Percentiles rank a stretch among this genome's conserved stretches.
phyloP scores from a whole-genome alignment of 2,797 vertebrate species.

The Coregonus sp. region DNA sequence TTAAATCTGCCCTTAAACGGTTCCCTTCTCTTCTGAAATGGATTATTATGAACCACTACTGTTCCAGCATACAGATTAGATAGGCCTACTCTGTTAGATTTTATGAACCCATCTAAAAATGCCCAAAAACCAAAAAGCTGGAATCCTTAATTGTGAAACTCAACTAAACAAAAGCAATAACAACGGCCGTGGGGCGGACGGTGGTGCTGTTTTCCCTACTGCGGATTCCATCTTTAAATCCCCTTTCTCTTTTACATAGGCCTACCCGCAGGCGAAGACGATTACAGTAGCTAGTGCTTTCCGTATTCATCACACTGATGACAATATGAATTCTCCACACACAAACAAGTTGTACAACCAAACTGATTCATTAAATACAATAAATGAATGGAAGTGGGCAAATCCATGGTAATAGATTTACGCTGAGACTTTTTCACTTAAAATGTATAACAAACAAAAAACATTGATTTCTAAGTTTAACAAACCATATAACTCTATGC shows the following conservation, averaged over 20 bases:
- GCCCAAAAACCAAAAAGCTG: neutral
- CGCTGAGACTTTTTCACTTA: no score
- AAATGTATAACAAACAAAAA: no score
- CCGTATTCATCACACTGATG: no score
- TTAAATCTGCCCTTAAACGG: neutral
- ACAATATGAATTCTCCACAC: no score
- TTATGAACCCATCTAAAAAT: neutral
- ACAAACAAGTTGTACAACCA: neutral
- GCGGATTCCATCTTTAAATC: neutral
- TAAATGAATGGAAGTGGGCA: neutral
- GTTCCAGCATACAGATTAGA: neutral
- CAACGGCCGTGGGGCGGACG: no score
- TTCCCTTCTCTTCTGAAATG: neutral
- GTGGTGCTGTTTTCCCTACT: neutral
- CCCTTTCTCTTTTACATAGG: neutral
- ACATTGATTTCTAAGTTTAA: no score
- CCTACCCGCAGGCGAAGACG: neutral
- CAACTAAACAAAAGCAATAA: neutral
- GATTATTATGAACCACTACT: neutral
- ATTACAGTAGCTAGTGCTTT: no score
- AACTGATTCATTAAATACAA: neutral
- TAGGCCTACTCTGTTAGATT: neutral
- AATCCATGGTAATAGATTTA: no score
- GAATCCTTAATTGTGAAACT: no score
- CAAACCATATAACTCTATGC: no score